Conservation (phyloP, 1,140 invertebrate species). For the Metopolophium dirhodum region DNA sequence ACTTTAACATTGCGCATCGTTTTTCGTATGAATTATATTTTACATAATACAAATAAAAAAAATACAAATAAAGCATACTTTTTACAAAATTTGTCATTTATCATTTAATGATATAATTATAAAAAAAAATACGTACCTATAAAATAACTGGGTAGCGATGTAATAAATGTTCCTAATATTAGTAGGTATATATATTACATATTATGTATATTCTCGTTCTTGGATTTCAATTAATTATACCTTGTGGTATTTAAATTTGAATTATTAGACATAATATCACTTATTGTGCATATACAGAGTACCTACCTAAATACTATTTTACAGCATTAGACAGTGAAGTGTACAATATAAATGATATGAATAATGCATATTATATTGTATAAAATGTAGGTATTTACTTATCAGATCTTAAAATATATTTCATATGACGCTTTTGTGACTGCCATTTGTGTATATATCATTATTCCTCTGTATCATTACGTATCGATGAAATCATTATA, state of each 20-base stretch:
- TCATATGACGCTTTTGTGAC: background rate
- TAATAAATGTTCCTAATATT: too few species aligned
- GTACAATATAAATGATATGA: background rate
- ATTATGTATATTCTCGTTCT: background rate
- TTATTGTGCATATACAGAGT: background rate
- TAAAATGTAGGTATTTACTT: background rate
- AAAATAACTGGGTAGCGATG: too few species aligned
- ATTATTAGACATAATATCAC: background rate
- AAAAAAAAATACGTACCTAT: too few species aligned
- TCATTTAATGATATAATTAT: too few species aligned
- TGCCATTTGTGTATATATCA: background rate
- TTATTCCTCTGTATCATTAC: constrained; percentile 7
- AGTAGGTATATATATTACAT: background rate
- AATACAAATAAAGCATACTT: too few species aligned
- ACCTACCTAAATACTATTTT: background rate
- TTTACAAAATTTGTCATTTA: too few species aligned
- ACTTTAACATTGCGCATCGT: too few species aligned
- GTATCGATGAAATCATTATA: constrained; percentile 42
- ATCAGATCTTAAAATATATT: constrained; percentile 12
- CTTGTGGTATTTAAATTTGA: background rate
- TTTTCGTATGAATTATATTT: too few species aligned
- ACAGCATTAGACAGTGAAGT: background rate
- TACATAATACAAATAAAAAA: too few species aligned
- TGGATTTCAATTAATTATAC: background rate
- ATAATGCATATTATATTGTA: background rate